Evolutionary conservation across 2,797 vertebrate genomes (phyloP).

Genomic region (Lagocephalus sceleratus): DNA sequence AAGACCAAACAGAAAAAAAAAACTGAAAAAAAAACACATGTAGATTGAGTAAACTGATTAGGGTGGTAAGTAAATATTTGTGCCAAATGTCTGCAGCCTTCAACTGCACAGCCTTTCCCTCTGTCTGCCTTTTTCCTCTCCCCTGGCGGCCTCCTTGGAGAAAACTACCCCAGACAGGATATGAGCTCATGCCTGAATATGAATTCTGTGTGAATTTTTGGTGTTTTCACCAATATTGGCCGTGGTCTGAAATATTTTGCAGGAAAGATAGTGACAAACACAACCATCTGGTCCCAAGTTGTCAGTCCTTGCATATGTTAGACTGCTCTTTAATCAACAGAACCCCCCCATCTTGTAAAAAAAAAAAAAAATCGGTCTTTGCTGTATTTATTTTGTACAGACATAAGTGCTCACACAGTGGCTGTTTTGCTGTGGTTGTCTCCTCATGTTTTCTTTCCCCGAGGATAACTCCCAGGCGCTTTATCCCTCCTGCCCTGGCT

Average conservation of each 20-base stretch:
- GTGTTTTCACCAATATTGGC: constrained; percentile 40
- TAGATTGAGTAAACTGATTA: constrained; percentile 54
- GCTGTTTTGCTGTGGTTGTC: constrained; percentile 40
- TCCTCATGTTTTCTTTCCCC: constrained; percentile 59
- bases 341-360: constrained; percentile 36
- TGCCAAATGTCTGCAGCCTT: constrained; percentile 48
- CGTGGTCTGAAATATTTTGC: constrained; percentile 53
- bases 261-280: constrained; percentile 39
- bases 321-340: constrained; percentile 30
- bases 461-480: constrained; percentile 51
- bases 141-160: constrained; percentile 41
- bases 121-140: constrained; percentile 35
- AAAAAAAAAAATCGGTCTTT: constrained; percentile 48
- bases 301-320: constrained; percentile 5
- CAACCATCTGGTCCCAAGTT: constrained; percentile 30
- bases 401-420: constrained; percentile 51
- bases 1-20: constrained; percentile 24
- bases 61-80: constrained; percentile 16
- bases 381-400: constrained; percentile 59
- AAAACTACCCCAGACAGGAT: constrained; percentile 70
- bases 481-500: constrained; percentile 31
- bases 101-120: constrained; percentile 40
- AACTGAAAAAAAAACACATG: constrained; percentile 8
- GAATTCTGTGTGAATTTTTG: constrained; percentile 47
- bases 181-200: constrained; percentile 73